A percentile compares a stretch with the other conserved stretches of the same genome.
Evolutionary conservation across 2,113 vertebrate genomes (phyloP).

Genomic region (Pterocles burchelli): DNA sequence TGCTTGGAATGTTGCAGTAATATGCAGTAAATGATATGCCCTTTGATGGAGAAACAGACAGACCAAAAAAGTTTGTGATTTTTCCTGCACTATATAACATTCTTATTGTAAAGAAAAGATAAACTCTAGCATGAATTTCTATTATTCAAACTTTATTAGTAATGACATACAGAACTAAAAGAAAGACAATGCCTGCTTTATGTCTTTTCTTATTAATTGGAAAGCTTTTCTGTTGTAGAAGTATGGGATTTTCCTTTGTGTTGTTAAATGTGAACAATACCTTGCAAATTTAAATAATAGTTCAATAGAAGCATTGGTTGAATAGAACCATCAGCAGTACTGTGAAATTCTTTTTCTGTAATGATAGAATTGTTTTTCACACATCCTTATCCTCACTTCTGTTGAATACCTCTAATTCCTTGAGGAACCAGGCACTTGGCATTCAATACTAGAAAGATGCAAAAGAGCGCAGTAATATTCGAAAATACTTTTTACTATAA

Average conservation of each 20-base stretch:
- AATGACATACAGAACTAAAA: neutral
- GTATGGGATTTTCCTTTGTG: neutral
- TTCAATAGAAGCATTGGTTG: neutral
- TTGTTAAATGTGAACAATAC: neutral
- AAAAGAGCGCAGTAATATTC: neutral
- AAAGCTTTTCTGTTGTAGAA: neutral
- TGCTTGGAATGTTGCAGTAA: constrained; percentile 35
- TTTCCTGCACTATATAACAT: neutral
- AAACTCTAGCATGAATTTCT: neutral
- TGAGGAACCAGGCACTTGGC: neutral
- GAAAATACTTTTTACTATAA: neutral
- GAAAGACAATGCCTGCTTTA: neutral
- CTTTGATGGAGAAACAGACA: constrained; percentile 29
- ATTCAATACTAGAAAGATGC: neutral
- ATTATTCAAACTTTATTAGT: neutral
- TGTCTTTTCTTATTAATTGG: neutral
- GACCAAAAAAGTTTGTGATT: neutral
- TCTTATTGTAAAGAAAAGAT: neutral
- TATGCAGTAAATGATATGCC: constrained; percentile 52
- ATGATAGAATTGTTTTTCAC: neutral
- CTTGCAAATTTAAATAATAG: neutral
- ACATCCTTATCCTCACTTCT: neutral
- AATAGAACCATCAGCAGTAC: neutral
- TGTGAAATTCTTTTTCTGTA: neutral
- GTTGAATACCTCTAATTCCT: neutral